phyloP scores from a whole-genome alignment of 2,888 invertebrate species.

The Coelopa pilipes region DNA sequence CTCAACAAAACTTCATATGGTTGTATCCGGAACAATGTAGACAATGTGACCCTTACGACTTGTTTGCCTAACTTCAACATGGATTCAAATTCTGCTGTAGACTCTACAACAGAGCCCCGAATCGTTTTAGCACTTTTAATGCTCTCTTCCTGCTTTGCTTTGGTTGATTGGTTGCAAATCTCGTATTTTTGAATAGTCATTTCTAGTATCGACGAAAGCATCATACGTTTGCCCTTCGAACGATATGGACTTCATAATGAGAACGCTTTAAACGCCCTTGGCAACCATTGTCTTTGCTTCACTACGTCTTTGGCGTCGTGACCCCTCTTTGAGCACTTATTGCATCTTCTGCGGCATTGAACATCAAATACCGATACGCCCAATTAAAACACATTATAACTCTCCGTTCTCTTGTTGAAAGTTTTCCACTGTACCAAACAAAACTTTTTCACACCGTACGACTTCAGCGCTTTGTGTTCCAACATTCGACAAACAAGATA shows the following conservation, averaged over 20 bases:
- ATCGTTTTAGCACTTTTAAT: not conserved
- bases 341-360: conserved; percentile 24
- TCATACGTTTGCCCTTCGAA: not conserved
- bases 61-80: not conserved
- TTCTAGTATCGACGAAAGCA: conserved; percentile 29
- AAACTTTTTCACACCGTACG: no score
- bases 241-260: conserved; percentile 13
- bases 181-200: conserved; percentile 22
- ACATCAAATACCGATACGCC: conserved; percentile 28
- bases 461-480: not conserved
- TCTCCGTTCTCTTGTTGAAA: not conserved
- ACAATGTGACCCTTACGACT: not conserved
- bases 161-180: not conserved
- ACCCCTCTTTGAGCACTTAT: not conserved
- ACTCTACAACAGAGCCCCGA: conserved; percentile 14
- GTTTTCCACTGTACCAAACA: not conserved
- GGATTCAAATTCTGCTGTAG: not conserved
- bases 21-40: not conserved
- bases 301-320: conserved; percentile 11
- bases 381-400: conserved; percentile 29
- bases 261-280: not conserved
- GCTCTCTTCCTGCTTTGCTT: not conserved
- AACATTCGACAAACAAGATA: conserved; percentile 11
- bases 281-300: not conserved
- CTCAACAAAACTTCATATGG: conserved; percentile 3